Evolutionary conservation across 1,140 invertebrate genomes (phyloP).

Genomic region (Pectinophora gossypiella): DNA sequence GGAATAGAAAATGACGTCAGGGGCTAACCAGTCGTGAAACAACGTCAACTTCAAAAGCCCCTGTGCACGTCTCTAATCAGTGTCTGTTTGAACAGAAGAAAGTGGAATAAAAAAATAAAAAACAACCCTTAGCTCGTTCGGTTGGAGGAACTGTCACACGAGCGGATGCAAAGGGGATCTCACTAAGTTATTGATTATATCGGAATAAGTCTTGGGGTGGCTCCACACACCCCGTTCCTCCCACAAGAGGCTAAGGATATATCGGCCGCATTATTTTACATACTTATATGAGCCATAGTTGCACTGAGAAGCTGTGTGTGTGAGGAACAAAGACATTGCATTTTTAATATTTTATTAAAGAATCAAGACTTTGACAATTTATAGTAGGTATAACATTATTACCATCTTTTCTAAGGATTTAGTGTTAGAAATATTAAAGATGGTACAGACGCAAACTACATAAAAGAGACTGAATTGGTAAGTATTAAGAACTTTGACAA

Average conservation of each 20-base stretch:
- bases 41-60: conserved; percentile 55
- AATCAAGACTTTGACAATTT: no score
- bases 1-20: conserved; percentile 28
- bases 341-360: not conserved
- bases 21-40: conserved; percentile 53
- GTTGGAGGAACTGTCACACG: conserved; percentile 68
- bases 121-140: conserved; percentile 60
- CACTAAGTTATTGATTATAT: conserved; percentile 75
- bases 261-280: conserved; percentile 73
- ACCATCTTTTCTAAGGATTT: no score
- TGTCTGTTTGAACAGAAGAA: conserved; percentile 57
- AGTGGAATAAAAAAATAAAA: conserved; percentile 34
- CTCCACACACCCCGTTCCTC: conserved; percentile 33
- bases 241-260: conserved; percentile 48
- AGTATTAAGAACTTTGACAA: no score
- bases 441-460: no score
- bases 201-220: conserved; percentile 64
- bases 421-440: no score
- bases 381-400: no score
- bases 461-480: no score
- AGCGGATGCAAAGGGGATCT: conserved; percentile 73
- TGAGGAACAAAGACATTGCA: conserved; percentile 4
- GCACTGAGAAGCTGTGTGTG: conserved; percentile 46
- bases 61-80: conserved; percentile 62
- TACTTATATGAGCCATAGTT: conserved; percentile 70